Evolutionary conservation across 1,140 invertebrate species (phyloP).

Genomic region (Uloborus diversus): DNA sequence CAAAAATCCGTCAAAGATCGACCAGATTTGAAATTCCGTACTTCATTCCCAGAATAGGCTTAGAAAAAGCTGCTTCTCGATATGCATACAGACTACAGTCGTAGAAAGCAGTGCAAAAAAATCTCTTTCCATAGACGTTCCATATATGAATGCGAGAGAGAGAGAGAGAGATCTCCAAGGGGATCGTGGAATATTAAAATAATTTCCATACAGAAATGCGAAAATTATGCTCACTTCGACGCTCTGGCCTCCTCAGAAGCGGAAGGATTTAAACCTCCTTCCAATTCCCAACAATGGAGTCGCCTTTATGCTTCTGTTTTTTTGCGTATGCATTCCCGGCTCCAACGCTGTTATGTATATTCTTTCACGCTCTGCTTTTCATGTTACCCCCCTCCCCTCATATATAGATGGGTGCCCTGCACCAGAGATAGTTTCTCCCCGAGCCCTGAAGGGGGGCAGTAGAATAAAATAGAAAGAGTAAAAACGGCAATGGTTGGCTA

Average conservation of each 20-base stretch:
- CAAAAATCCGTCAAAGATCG: no score
- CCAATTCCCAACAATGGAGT: conserved; percentile 45
- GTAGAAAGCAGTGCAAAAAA: no score
- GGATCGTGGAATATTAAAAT: conserved; percentile 52
- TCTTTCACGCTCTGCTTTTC: no score
- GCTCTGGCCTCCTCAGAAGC: background rate
- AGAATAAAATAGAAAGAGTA: no score
- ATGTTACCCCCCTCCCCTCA: no score
- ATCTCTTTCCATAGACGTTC: conserved; percentile 26
- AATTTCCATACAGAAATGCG: conserved; percentile 53
- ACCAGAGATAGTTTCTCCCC: no score
- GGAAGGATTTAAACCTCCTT: conserved; percentile 27
- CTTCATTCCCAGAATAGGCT: background rate
- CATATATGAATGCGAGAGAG: conserved; percentile 42
- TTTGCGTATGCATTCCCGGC: background rate
- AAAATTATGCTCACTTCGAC: conserved; percentile 52
- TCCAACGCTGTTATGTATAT: conserved; percentile 19
- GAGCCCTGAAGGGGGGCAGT: background rate
- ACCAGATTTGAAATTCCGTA: no score
- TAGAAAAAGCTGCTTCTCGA: background rate
- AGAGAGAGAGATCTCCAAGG: conserved; percentile 21
- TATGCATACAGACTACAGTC: background rate
- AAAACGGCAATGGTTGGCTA: conserved; percentile 7
- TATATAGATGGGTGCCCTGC: no score
- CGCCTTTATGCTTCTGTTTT: background rate